Evolutionary conservation across 2,113 vertebrate species (phyloP).

Genomic region (Peromyscus polionotus): DNA sequence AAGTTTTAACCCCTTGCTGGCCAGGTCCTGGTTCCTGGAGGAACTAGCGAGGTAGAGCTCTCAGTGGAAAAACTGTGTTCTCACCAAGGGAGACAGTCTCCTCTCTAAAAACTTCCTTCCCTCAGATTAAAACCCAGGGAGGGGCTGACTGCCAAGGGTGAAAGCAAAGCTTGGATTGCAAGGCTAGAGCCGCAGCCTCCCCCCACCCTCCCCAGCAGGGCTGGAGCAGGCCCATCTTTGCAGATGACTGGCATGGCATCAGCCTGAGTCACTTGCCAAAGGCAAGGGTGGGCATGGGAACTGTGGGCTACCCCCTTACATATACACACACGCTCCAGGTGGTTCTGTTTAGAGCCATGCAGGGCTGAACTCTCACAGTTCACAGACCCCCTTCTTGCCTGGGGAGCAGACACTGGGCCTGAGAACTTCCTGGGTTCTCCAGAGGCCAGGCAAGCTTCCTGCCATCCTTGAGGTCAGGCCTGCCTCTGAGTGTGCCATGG

Average conservation of each 20-base stretch:
- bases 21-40: background rate
- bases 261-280: conserved; percentile 65
- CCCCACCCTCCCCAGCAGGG: background rate
- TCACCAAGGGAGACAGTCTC: background rate
- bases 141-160: background rate
- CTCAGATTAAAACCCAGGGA: conserved; percentile 5
- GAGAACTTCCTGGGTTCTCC: background rate
- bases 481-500: conserved; percentile 32
- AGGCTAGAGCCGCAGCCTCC: background rate
- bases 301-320: background rate
- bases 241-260: conserved; percentile 60
- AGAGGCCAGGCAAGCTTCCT: background rate
- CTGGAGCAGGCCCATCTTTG: conserved; percentile 48
- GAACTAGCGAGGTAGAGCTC: background rate
- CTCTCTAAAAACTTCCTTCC: conserved; percentile 13
- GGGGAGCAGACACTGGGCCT: background rate
- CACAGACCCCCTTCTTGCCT: background rate
- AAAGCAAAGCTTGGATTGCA: background rate
- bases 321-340: conserved; percentile 53
- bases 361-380: conserved; percentile 43
- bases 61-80: background rate
- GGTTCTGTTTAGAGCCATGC: conserved; percentile 70
- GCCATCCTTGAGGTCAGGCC: background rate
- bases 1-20: background rate
- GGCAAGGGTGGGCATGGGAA: conserved; percentile 56